Percentiles rank a stretch among this genome's conserved stretches.
phyloP scores from a whole-genome alignment of 2,113 vertebrate genomes.

The Zapornia atra region DNA sequence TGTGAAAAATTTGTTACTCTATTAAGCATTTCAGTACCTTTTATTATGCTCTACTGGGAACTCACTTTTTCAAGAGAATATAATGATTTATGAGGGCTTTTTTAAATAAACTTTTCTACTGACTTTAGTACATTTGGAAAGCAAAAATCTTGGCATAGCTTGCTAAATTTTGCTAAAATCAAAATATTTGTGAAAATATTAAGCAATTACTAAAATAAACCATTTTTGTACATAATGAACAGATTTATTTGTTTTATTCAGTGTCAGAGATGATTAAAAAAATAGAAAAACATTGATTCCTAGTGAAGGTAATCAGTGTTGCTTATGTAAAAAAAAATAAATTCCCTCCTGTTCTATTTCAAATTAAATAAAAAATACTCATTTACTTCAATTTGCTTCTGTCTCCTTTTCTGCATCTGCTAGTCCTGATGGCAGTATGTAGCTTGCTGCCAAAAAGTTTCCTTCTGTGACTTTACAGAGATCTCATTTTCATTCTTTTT shows the following conservation, averaged over 20 bases:
- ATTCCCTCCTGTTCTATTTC: neutral
- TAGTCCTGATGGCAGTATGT: neutral
- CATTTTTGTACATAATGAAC: neutral
- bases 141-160: neutral
- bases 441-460: constrained; percentile 1
- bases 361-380: neutral
- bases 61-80: neutral
- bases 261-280: constrained; percentile 25
- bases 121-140: neutral
- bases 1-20: neutral
- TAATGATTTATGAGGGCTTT: neutral
- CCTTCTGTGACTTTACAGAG: neutral
- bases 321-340: neutral
- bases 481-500: neutral
- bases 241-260: constrained; percentile 51
- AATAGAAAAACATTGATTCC: constrained; percentile 9
- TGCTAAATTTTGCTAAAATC: neutral
- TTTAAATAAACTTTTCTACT: neutral
- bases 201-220: neutral
- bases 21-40: neutral
- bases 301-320: neutral
- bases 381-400: constrained; percentile 14
- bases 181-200: constrained; percentile 56
- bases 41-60: neutral
- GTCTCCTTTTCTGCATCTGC: constrained; percentile 19